phyloP scores from a whole-genome alignment of 1,140 invertebrate species.

The Micrasema minimum region DNA sequence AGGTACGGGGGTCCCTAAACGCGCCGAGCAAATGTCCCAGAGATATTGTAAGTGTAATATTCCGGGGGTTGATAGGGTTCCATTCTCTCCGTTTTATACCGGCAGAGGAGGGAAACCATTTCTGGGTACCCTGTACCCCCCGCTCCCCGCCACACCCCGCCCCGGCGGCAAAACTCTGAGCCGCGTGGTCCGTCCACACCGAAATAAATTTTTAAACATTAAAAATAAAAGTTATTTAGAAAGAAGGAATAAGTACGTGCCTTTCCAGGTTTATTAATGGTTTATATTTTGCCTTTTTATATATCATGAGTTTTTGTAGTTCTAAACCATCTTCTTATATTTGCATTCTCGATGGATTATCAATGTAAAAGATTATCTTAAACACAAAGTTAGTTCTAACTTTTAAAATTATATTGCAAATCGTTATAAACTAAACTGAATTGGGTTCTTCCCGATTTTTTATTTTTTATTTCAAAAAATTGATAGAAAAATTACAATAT shows the following conservation, averaged over 20 bases:
- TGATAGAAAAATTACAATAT: too few relatives aligned
- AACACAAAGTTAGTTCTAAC: too few relatives aligned
- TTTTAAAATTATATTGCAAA: too few relatives aligned
- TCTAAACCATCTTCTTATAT: background rate
- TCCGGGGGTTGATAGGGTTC: slow-evolving; percentile 32
- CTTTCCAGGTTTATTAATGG: background rate
- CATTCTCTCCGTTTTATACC: slow-evolving; percentile 23
- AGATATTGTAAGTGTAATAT: slow-evolving; percentile 37
- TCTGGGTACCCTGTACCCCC: slow-evolving; percentile 13
- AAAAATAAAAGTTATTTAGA: too few relatives aligned
- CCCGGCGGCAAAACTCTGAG: background rate
- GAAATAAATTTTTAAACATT: background rate
- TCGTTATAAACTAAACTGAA: too few relatives aligned
- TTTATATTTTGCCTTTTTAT: too few relatives aligned
- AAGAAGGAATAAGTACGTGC: background rate
- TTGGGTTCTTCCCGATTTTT: too few relatives aligned
- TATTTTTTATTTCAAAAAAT: too few relatives aligned
- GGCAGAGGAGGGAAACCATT: slow-evolving; percentile 9
- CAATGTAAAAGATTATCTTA: too few relatives aligned
- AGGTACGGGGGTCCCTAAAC: slow-evolving; percentile 1
- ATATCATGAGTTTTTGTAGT: background rate
- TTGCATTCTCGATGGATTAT: background rate
- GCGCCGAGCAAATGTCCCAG: slow-evolving; percentile 29
- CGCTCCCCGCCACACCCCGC: background rate
- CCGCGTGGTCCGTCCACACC: slow-evolving; percentile 4